Evolutionary conservation across 1,140 invertebrate species (phyloP).

Genomic region (Drosophila melanogaster): DNA sequence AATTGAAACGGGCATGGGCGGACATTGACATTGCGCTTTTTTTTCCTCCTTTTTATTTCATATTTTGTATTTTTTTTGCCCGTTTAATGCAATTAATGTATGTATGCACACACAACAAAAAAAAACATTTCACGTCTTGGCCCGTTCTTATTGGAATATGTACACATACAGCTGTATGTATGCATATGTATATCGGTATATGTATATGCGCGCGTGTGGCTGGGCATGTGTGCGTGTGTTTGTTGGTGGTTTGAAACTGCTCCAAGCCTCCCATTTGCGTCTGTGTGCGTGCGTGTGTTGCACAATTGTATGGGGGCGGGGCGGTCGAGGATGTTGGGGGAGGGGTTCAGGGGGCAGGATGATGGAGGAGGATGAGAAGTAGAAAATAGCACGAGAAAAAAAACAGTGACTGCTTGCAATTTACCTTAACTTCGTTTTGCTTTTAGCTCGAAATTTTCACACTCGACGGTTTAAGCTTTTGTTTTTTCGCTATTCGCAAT

Average conservation of each 20-base stretch:
- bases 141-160: constrained; percentile 60
- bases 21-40: constrained; percentile 13
- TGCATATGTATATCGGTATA: constrained; percentile 40
- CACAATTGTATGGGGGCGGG: constrained; percentile 44
- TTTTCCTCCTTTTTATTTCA: not conserved
- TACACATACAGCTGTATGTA: constrained; percentile 51
- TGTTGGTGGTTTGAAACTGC: constrained; percentile 66
- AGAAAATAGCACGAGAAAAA: constrained; percentile 36
- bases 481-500: not conserved
- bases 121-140: constrained; percentile 66
- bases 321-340: constrained; percentile 6
- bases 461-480: constrained; percentile 1
- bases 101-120: constrained; percentile 47
- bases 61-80: constrained; percentile 3
- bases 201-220: constrained; percentile 41
- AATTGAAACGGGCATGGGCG: constrained; percentile 12
- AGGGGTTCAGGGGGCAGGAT: not conserved
- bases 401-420: constrained; percentile 65
- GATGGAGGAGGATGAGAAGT: constrained; percentile 10
- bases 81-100: constrained; percentile 40
- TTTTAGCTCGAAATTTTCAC: constrained; percentile 22
- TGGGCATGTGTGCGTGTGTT: constrained; percentile 55
- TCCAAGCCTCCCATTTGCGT: constrained; percentile 49
- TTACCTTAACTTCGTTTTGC: constrained; percentile 58
- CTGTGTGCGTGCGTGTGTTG: constrained; percentile 46